Conservation (phyloP, 2,797 vertebrate species). For the Sitta carolinensis region DNA sequence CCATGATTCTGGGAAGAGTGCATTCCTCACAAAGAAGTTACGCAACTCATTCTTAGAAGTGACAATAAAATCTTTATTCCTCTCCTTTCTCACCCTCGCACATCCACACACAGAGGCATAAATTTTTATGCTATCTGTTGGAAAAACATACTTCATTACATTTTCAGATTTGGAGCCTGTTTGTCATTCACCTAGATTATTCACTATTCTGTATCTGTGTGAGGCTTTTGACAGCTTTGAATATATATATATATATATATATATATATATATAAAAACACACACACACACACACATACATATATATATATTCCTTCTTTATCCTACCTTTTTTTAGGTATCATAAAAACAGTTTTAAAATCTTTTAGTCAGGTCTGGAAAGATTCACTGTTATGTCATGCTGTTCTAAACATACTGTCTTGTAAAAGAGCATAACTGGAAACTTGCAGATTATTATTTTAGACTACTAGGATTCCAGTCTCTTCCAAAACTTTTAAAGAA, state of each 20-base stretch:
- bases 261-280: not conserved
- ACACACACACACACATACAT: too few relatives aligned
- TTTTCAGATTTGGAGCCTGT: not conserved
- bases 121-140: not conserved
- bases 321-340: not conserved
- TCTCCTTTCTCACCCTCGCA: not conserved
- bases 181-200: not conserved
- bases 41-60: conserved; percentile 18
- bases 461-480: not conserved
- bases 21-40: conserved; percentile 1
- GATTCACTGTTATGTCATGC: not conserved
- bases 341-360: not conserved
- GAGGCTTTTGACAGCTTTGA: not conserved
- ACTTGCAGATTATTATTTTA: not conserved
- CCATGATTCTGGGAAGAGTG: conserved; percentile 31
- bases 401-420: conserved; percentile 6
- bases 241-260: not conserved
- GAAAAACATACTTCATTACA: not conserved
- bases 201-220: not conserved
- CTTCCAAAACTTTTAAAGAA: not conserved
- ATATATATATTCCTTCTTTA: not conserved
- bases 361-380: not conserved
- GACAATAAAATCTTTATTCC: conserved; percentile 36
- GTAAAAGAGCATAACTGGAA: not conserved
- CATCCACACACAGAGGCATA: not conserved